Evolutionary conservation across 1,140 invertebrate genomes (phyloP).

Genomic region (Triops longicaudatus): DNA sequence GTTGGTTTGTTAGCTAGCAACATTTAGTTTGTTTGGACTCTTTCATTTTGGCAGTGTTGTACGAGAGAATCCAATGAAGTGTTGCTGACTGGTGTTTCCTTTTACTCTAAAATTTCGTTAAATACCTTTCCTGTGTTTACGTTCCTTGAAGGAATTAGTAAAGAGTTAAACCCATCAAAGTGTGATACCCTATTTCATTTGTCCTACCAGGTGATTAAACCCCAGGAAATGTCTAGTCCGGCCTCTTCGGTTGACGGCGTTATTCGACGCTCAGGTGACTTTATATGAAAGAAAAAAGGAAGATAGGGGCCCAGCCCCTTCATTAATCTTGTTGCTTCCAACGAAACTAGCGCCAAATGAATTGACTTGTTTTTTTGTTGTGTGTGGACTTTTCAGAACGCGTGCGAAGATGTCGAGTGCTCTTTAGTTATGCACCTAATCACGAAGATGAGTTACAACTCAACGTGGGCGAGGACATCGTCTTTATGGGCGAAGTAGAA

Average conservation of each 20-base stretch:
- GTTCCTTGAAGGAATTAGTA: neutral
- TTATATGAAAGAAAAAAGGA: neutral
- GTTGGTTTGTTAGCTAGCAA: neutral
- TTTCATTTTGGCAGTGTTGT: neutral
- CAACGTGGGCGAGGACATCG: conserved; percentile 74
- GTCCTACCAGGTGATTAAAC: neutral
- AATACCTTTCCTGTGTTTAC: neutral
- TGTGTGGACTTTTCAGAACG: conserved; percentile 30
- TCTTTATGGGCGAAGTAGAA: conserved; percentile 78
- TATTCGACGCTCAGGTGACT: conserved; percentile 20
- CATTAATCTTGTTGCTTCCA: conserved; percentile 17
- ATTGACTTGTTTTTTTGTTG: conserved; percentile 6
- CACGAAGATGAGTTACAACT: conserved; percentile 86
- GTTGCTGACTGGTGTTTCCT: neutral
- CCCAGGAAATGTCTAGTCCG: conserved; percentile 2
- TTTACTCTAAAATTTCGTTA: neutral
- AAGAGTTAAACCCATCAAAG: neutral
- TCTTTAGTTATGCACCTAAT: conserved; percentile 82
- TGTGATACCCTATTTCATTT: neutral
- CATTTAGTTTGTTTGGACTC: neutral
- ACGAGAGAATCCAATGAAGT: too few species aligned
- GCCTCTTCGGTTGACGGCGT: conserved; percentile 2
- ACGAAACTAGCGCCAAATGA: neutral
- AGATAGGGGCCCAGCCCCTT: neutral
- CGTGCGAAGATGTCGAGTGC: conserved; percentile 60